A percentile compares a stretch with the other conserved stretches of the same genome.
Conservation (phyloP, 2,113 vertebrate species). For the Sminthopsis crassicaudata region DNA sequence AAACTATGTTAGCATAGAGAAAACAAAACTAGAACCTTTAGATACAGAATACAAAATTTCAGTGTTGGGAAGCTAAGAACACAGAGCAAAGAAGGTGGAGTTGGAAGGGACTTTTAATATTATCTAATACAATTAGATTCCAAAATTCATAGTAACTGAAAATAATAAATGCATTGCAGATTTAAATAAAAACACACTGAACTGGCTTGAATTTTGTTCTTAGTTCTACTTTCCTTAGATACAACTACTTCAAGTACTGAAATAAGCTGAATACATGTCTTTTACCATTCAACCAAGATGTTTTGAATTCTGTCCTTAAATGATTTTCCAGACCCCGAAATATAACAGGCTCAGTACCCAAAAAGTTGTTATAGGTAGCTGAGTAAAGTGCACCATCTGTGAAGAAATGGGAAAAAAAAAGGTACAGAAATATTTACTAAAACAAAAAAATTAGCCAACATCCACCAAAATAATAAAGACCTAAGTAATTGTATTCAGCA, state of each 20-base stretch:
- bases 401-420: slow-evolving; percentile 34
- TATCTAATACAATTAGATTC: not conserved
- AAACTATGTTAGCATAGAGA: not conserved
- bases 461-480: not conserved
- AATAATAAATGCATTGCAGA: not conserved
- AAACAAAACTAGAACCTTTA: not conserved
- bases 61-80: not conserved
- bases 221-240: not conserved
- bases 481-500: not conserved
- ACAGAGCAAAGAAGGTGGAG: not conserved
- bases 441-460: not conserved
- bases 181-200: not conserved
- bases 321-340: slow-evolving; percentile 81
- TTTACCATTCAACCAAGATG: slow-evolving; percentile 87
- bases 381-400: slow-evolving; percentile 88
- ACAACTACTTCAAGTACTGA: not conserved
- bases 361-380: slow-evolving; percentile 89
- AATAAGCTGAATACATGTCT: not conserved
- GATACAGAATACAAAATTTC: not conserved
- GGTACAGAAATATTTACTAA: not conserved
- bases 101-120: not conserved
- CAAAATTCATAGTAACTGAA: not conserved
- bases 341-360: slow-evolving; percentile 87
- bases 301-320: slow-evolving; percentile 85
- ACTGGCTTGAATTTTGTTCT: not conserved